phyloP scores from a whole-genome alignment of 1,140 invertebrate genomes.

The Brachionus plicatilis region DNA sequence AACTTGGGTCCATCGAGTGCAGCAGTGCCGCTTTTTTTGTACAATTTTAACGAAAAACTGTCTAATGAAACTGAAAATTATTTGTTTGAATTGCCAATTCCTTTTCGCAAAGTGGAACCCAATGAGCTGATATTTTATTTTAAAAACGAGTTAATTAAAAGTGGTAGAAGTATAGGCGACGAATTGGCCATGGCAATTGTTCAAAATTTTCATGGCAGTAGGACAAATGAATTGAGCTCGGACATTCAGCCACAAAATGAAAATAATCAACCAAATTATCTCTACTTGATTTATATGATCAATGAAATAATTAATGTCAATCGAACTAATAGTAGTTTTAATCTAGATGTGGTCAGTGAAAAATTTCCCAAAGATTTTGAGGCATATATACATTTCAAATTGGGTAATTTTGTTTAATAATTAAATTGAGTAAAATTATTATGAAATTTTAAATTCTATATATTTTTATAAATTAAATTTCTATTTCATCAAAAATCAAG shows the following conservation, averaged over 20 bases:
- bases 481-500: too few species aligned
- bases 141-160: constrained; percentile 5
- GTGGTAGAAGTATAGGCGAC: background rate
- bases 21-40: constrained; percentile 4
- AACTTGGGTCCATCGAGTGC: background rate
- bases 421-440: background rate
- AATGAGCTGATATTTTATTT: constrained; percentile 1
- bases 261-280: background rate
- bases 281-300: background rate
- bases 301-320: background rate
- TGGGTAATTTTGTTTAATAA: background rate
- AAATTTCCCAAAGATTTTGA: constrained; percentile 20
- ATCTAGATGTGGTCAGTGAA: background rate
- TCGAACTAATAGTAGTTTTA: background rate
- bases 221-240: background rate
- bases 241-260: background rate
- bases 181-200: background rate
- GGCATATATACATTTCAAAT: background rate
- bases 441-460: too few species aligned
- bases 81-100: constrained; percentile 28
- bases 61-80: constrained; percentile 30
- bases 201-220: background rate
- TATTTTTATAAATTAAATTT: too few species aligned
- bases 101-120: background rate
- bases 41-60: constrained; percentile 24